Conservation (phyloP, 2,888 invertebrate genomes). For the Ichneumoninae sp. region DNA sequence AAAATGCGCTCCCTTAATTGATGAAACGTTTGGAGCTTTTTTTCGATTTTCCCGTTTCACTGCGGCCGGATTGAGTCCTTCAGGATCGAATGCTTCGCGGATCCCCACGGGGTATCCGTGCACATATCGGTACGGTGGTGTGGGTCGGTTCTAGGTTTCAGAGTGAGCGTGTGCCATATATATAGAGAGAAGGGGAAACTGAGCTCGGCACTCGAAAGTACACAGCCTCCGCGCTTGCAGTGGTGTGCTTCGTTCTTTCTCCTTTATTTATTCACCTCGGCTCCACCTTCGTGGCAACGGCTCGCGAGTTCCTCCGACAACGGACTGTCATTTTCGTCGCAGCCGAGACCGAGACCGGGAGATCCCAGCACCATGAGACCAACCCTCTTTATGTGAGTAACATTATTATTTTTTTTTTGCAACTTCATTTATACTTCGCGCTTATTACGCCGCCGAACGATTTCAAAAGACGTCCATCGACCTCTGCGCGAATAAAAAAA, state of each 20-base stretch:
- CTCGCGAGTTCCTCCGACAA: slow-evolving; percentile 67
- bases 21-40: too few species aligned
- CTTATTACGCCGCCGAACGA: background rate
- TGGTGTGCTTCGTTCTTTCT: slow-evolving; percentile 75
- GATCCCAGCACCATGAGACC: slow-evolving; percentile 76
- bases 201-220: slow-evolving; percentile 81
- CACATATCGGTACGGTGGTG: slow-evolving; percentile 52
- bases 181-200: slow-evolving; percentile 82
- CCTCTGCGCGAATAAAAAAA: too few species aligned
- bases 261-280: slow-evolving; percentile 75
- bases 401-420: background rate
- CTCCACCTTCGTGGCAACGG: slow-evolving; percentile 74
- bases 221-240: slow-evolving; percentile 82
- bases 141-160: slow-evolving; percentile 54
- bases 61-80: background rate
- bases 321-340: slow-evolving; percentile 70
- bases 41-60: background rate
- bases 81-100: background rate
- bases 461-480: background rate
- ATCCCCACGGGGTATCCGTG: slow-evolving; percentile 23
- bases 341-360: slow-evolving; percentile 69
- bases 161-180: slow-evolving; percentile 78
- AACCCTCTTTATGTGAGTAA: slow-evolving; percentile 77
- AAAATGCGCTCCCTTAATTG: too few species aligned
- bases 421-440: background rate